phyloP scores from a whole-genome alignment of 1,140 invertebrate genomes.

The Diploscapter pachys region DNA sequence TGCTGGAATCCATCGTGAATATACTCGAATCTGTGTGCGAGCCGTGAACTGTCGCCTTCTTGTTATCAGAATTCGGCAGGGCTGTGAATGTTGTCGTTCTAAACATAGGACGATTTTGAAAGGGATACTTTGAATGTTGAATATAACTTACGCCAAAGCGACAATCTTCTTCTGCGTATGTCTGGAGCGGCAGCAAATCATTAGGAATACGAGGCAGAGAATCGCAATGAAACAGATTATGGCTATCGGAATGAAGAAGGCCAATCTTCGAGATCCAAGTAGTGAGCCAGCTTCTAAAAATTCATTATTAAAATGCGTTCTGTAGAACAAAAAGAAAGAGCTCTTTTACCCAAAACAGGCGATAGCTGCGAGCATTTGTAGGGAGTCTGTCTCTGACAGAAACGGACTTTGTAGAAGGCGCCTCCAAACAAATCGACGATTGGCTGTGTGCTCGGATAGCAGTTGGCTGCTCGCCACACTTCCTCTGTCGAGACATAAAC shows the following conservation, averaged over 20 bases:
- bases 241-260: conserved; percentile 19
- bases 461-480: not conserved
- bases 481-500: conserved; percentile 7
- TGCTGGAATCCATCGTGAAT: no score
- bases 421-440: conserved; percentile 4
- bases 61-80: conserved; percentile 7
- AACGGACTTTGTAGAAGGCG: conserved; percentile 7
- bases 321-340: no score
- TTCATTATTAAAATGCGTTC: no score
- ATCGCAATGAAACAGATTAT: conserved; percentile 8
- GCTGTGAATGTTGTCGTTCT: conserved; percentile 10
- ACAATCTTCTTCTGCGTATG: not conserved
- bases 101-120: not conserved
- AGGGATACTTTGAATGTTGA: no score
- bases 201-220: conserved; percentile 8
- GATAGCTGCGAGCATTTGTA: conserved; percentile 4
- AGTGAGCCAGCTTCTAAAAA: no score
- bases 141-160: no score
- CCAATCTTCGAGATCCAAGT: not conserved
- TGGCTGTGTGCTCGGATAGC: conserved; percentile 4
- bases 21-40: no score
- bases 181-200: conserved; percentile 28
- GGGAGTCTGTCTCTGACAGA: not conserved
- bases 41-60: conserved; percentile 1
- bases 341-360: conserved; percentile 3